Evolutionary conservation across 2,797 vertebrate species (phyloP), one percentile per base, ranked within the genome.

Genomic region (Xenops minutus): DNA sequence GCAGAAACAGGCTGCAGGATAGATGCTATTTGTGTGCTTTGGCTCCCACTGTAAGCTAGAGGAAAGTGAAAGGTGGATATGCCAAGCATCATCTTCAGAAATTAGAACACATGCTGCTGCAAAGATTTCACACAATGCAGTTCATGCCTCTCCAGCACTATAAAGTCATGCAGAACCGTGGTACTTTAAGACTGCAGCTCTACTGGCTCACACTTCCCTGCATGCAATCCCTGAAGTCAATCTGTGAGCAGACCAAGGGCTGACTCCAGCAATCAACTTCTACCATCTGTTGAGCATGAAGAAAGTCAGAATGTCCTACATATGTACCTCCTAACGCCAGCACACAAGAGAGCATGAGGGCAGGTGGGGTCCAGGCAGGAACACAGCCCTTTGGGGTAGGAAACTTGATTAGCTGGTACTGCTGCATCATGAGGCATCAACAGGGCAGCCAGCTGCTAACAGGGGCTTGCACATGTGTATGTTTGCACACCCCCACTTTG

Each of bases 381-480:
- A n/a, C 2, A 14, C 39, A 67, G 67, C 48, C 34, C 51, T 68
- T 39, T 46, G 21, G 52, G 58, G 39, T 3, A 46, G 39, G 30
- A 86, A 91, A 61, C 9, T 10, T 43, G 44, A 49, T 26, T 4
- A 86, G 55, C 27, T 11, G 3, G 34, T 24, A 19, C 41, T 29
- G 54, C 64, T 74, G 79, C 54, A 30, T 1, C 10, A 2, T 0
- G 15, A 44, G 14, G 32, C 36, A 32, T 64, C 3, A 4, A 41
- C 26, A 52, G 32, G 71, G 39, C n/a, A 92, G 36, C n/a, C 69
- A 51, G n/a, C 64, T 84, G 81, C 66, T 54, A 39, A 36, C 20
- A 62, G 44, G 24, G 41, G 16, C 34, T 27, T 5, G 13, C 7
- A 52, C 2, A 2, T 1, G 1, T 0, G 0, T 9, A 24, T 2